Base-by-base conservation (phyloP, 2,888 invertebrate genomes). In the Luffia ferchaultella region DNA sequence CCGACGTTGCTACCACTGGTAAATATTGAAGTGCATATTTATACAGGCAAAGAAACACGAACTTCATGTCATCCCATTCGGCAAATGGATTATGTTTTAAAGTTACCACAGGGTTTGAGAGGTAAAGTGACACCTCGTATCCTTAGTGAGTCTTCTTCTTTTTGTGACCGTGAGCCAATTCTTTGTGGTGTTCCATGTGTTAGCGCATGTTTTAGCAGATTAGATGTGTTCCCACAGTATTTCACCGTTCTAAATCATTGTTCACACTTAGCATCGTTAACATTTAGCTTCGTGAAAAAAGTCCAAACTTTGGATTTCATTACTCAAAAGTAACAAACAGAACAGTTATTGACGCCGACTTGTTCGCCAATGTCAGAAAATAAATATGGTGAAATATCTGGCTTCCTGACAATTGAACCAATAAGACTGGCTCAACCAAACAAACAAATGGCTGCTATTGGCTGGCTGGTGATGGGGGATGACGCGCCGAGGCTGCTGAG, bases 1-100 rank as follows among this genome's bases (percentile, higher is more conserved):
- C 64, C 51, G 64, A 63, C 50, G 62, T 64, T 56, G 62, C 63
- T 51, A 64, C 57, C 20, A 62, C 59, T 50, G 60, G 57, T 52
- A 64, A 62, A 59, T 64, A 62, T 59, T 58, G 59, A 49, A 57
- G 57, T 53, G 62, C 61, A 54, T 60, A 57, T 54, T 60, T 59
- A 53, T 56, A 58, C 49, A 62, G 55, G 50, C 57, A 57, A 52
- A 62, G 60, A 61, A 59, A 61, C 18, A 62, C 52, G 46, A 53
- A 55, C 47, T 59, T 59, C 57, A 63, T 58, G 46, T 60, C 60
- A 46, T 61, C 58, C 58, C 61, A 61, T 51, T 61, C 55, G 51
- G 62, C 52, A 57, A 63, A 58, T 54, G 59, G 58, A 58, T 62
- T 57, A 59, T 55, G 57, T 57, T 57, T 56, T 49, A 58, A 55